Percentiles rank a stretch among this genome's conserved stretches.
phyloP scores from a whole-genome alignment of 2,797 vertebrate genomes.

The Chelmon rostratus region DNA sequence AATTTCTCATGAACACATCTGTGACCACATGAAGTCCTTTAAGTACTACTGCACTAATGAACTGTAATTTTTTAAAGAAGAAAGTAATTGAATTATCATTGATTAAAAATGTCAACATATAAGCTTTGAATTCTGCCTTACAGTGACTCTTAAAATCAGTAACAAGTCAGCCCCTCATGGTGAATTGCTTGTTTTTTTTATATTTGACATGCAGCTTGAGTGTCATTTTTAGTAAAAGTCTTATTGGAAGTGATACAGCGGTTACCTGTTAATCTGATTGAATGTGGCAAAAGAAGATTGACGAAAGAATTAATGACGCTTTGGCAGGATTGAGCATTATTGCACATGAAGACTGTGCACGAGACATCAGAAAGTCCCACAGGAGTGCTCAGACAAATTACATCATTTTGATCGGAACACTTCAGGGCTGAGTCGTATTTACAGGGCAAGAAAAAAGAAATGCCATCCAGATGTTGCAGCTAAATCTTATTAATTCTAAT shows the following conservation, averaged over 20 bases:
- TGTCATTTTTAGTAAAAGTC: background rate
- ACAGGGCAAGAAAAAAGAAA: constrained; percentile 9
- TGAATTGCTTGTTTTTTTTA: background rate
- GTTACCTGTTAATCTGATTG: constrained; percentile 9
- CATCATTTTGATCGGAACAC: constrained; percentile 31
- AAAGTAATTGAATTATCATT: background rate
- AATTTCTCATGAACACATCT: background rate
- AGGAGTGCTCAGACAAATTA: constrained; percentile 51
- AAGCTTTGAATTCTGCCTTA: background rate
- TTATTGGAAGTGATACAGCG: constrained; percentile 6
- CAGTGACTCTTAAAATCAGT: background rate
- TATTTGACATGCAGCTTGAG: background rate
- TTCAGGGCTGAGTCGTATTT: constrained; percentile 37
- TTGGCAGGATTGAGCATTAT: constrained; percentile 40
- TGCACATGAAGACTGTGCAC: constrained; percentile 6
- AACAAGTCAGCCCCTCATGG: background rate
- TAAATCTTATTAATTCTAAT: constrained; percentile 30
- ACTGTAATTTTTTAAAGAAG: background rate
- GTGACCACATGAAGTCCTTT: background rate
- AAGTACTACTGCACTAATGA: background rate
- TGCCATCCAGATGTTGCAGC: constrained; percentile 25
- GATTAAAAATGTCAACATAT: background rate
- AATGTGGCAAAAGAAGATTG: constrained; percentile 45
- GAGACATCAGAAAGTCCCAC: constrained; percentile 42
- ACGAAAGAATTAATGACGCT: constrained; percentile 14